Percentiles rank a stretch among this genome's conserved stretches.
Evolutionary conservation across 2,113 vertebrate genomes (phyloP).

Genomic region (Apodemus sylvaticus): DNA sequence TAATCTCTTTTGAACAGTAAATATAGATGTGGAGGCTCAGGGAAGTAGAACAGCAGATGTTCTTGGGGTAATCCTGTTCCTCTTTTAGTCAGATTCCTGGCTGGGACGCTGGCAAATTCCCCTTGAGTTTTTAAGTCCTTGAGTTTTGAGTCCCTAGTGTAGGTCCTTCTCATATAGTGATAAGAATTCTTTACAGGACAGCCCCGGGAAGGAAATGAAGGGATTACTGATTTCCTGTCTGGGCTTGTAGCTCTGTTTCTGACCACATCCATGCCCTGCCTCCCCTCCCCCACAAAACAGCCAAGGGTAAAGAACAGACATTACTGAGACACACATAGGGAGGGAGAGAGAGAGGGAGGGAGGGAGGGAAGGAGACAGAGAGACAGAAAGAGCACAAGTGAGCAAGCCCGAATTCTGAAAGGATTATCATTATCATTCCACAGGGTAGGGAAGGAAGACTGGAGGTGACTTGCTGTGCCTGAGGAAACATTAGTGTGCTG

Average conservation of each 20-base stretch:
- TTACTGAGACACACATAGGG: not conserved
- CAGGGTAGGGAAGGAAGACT: not conserved
- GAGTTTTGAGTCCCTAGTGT: too few species aligned
- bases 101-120: not conserved
- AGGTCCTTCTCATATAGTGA: not conserved
- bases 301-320: not conserved
- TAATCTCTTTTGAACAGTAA: not conserved
- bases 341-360: not conserved
- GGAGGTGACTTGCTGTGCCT: not conserved
- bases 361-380: not conserved
- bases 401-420: not conserved
- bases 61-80: not conserved
- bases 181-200: not conserved
- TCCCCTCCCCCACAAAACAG: not conserved
- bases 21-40: fast-evolving
- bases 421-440: not conserved
- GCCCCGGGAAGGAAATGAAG: not conserved
- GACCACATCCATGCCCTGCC: not conserved
- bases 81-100: not conserved
- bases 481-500: not conserved
- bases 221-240: constrained; percentile 12
- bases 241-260: not conserved
- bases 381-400: too few species aligned
- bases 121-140: not conserved
- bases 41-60: too few species aligned